Evolutionary conservation across 2,888 invertebrate species (phyloP).

Genomic region (Dryococelus australis): DNA sequence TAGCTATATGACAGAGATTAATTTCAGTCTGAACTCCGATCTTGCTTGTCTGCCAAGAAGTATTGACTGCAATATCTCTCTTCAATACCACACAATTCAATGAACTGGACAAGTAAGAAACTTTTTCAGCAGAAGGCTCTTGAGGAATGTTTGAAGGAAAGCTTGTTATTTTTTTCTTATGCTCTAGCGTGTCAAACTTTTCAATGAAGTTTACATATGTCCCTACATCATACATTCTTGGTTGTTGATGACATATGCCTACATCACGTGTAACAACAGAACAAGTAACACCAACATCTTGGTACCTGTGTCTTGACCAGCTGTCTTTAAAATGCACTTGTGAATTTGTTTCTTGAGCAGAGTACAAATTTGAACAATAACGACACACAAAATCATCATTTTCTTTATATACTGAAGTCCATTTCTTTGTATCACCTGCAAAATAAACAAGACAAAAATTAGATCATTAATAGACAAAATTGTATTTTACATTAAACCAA

Average conservation of each 20-base stretch:
- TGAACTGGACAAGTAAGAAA: background rate
- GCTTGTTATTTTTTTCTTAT: background rate
- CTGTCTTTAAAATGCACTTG: background rate
- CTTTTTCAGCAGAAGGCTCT: background rate
- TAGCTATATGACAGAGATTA: background rate
- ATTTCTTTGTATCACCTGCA: background rate
- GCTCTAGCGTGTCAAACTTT: background rate
- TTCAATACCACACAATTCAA: background rate
- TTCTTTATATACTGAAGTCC: background rate
- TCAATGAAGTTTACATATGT: constrained; percentile 28
- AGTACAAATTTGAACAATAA: background rate
- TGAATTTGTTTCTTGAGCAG: background rate
- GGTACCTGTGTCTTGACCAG: background rate
- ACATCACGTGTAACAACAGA: constrained; percentile 69
- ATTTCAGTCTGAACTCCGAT: constrained; percentile 2
- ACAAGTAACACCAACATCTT: constrained; percentile 73
- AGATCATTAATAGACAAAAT: too few relatives aligned
- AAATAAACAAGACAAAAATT: background rate
- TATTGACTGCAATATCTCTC: background rate
- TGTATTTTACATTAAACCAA: too few relatives aligned
- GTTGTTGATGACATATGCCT: constrained; percentile 63
- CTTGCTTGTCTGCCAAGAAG: background rate
- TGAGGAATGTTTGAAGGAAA: background rate
- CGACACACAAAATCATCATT: background rate
- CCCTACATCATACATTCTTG: constrained; percentile 47